These are phyloP conservation scores for Scomber colias DNA, from an alignment of 2,113 vertebrate species.

Conservation along the genomic window DNA sequence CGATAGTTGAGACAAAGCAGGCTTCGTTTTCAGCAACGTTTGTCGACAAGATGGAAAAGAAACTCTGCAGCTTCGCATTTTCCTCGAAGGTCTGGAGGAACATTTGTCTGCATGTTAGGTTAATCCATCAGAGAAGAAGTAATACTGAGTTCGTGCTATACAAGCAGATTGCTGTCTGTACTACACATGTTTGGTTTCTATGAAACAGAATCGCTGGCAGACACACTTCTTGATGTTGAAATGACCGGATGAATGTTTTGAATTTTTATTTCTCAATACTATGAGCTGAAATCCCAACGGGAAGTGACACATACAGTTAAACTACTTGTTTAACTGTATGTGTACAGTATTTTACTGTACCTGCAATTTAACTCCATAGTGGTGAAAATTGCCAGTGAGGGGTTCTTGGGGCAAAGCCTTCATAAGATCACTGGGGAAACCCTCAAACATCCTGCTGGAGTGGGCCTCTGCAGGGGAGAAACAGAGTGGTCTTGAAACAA, in stretches of 20 bases:
- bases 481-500: neutral
- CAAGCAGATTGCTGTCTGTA: neutral
- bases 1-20: constrained; percentile 86
- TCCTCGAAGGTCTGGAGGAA: constrained; percentile 75
- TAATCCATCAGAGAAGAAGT: neutral
- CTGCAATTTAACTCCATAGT: constrained; percentile 81
- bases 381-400: constrained; percentile 87
- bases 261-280: neutral
- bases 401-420: constrained; percentile 79
- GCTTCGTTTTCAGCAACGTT: constrained; percentile 80
- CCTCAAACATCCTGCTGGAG: constrained; percentile 81
- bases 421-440: constrained; percentile 76
- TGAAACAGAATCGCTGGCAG: neutral
- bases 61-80: constrained; percentile 77
- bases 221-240: neutral
- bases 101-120: neutral
- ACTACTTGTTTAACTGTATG: too few relatives aligned
- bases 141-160: neutral
- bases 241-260: neutral
- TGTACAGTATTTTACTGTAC: constrained; percentile 60
- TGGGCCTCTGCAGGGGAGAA: constrained; percentile 66
- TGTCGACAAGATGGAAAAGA: constrained; percentile 85
- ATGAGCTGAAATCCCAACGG: neutral
- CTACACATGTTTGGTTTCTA: neutral
- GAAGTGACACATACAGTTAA: constrained; percentile 18